Evolutionary conservation across 2,888 invertebrate species (phyloP), one percentile per base, ranked within the genome.

Genomic region (Callosobruchus maculatus): DNA sequence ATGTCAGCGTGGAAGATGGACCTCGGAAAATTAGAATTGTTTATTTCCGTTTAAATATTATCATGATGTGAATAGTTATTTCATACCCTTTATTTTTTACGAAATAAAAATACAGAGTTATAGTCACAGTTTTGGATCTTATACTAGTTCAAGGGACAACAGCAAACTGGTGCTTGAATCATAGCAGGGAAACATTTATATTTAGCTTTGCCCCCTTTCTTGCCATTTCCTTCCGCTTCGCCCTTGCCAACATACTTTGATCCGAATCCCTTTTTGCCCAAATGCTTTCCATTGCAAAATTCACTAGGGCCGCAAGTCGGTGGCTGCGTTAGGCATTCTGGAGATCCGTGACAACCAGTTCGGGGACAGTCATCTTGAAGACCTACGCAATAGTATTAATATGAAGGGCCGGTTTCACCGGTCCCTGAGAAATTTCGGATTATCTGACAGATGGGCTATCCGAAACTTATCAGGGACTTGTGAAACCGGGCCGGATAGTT

Each of bases 321-420:
- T n/a, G 89, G 89, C 74, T 85, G 84, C 70, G 86, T 87, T 76
- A 88, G 82, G 79, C 90, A 90, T 30, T 85, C 86, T 0, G 88
- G 88, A 5, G 87, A 85, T 67, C 89, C 89, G 73, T 87, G 88
- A 78, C 91, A 91, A 31, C 87, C 85, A 0, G 88, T 86, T 72
- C 91, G 85, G 0, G 87, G 89, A 80, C 91, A 91, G 76, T 90
- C 89, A 74, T 91, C 89, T 82, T 91, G 91, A 21, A 91, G 85
- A 20, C 91, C 91, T 78, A 49, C 4, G 4, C 18, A 49, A 18
- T 49, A 49, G 13, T 18, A 49, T 49, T 49, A n/a, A n/a, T n/a
- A n/a, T n/a, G n/a, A n/a, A n/a, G n/a, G n/a, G n/a, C n/a, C n/a
- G n/a, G n/a, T n/a, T n/a, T n/a, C n/a, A n/a, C n/a, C n/a, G n/a